phyloP scores from a whole-genome alignment of 2,113 vertebrate genomes.

The Garra rufa region DNA sequence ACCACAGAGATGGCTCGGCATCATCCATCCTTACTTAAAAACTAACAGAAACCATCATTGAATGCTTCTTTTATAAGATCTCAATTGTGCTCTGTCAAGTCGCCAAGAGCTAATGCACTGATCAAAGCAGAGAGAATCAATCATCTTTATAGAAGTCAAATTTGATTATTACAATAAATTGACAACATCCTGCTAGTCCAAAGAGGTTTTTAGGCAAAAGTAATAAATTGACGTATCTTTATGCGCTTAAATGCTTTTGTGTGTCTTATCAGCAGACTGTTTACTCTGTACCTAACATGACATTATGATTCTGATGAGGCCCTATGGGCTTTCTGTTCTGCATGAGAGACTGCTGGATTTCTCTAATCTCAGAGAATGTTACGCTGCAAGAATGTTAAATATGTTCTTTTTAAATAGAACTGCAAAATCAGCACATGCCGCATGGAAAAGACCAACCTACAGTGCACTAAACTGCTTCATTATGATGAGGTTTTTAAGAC shows the following conservation, averaged over 20 bases:
- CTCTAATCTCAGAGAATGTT: slow-evolving; percentile 45
- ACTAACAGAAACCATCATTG: slow-evolving; percentile 19
- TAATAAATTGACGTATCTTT: not conserved
- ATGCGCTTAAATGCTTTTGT: not conserved
- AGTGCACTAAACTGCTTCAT: slow-evolving; percentile 27
- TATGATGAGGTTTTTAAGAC: not conserved
- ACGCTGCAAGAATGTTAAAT: slow-evolving; percentile 42
- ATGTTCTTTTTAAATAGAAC: slow-evolving; percentile 33
- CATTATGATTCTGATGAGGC: slow-evolving; percentile 26
- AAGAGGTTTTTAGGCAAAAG: not conserved
- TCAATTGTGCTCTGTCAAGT: slow-evolving; percentile 22
- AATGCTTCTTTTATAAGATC: slow-evolving; percentile 8
- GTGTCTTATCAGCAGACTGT: slow-evolving; percentile 7
- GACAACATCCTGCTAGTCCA: not conserved
- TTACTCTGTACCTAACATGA: slow-evolving; percentile 34
- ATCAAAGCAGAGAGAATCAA: slow-evolving; percentile 24
- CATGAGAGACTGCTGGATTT: slow-evolving; percentile 17
- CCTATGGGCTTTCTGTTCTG: not conserved
- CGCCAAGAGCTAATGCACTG: slow-evolving; percentile 5
- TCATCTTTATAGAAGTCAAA: slow-evolving; percentile 7
- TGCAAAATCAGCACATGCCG: slow-evolving; percentile 35
- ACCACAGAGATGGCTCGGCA: slow-evolving; percentile 15
- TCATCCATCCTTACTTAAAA: slow-evolving; percentile 34
- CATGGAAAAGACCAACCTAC: slow-evolving; percentile 11
- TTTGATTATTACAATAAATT: slow-evolving; percentile 4